Conservation (phyloP, 2,888 invertebrate species). For the Stenurella melanura region DNA sequence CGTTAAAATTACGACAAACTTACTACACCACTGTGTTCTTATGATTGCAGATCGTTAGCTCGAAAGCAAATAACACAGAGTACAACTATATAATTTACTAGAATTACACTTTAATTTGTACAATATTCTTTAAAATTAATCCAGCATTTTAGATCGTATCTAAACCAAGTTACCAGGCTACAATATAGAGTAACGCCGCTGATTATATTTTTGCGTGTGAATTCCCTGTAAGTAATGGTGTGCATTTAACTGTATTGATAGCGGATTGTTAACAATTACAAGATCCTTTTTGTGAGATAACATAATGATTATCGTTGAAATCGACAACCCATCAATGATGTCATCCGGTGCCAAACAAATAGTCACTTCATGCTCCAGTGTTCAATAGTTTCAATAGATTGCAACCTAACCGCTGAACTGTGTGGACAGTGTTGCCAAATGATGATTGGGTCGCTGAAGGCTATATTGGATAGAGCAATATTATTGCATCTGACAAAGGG, state of each 20-base stretch:
- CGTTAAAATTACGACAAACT: no score
- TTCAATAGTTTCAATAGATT: slow-evolving; percentile 19
- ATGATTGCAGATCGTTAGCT: neutral
- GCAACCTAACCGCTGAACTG: slow-evolving; percentile 13
- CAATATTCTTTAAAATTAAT: neutral
- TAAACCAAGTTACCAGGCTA: neutral
- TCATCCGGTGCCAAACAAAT: slow-evolving; percentile 34
- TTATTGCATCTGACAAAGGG: slow-evolving; percentile 6
- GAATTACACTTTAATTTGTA: slow-evolving; percentile 1
- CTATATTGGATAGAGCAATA: slow-evolving; percentile 2
- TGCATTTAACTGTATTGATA: slow-evolving; percentile 30
- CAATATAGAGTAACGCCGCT: neutral
- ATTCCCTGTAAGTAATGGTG: neutral
- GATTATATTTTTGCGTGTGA: slow-evolving; percentile 29
- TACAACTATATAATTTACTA: slow-evolving; percentile 2
- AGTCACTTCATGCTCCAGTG: slow-evolving; percentile 17
- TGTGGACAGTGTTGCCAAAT: slow-evolving; percentile 8
- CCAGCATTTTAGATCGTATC: neutral
- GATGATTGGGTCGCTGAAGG: neutral
- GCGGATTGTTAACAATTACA: slow-evolving; percentile 28
- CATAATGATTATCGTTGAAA: slow-evolving; percentile 28
- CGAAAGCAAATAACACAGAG: neutral
- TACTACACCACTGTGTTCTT: neutral
- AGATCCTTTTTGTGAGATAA: slow-evolving; percentile 25
- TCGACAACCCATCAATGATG: slow-evolving; percentile 31